phyloP scores from a whole-genome alignment of 2,888 invertebrate genomes.

The Ormyrus pomaceus region DNA sequence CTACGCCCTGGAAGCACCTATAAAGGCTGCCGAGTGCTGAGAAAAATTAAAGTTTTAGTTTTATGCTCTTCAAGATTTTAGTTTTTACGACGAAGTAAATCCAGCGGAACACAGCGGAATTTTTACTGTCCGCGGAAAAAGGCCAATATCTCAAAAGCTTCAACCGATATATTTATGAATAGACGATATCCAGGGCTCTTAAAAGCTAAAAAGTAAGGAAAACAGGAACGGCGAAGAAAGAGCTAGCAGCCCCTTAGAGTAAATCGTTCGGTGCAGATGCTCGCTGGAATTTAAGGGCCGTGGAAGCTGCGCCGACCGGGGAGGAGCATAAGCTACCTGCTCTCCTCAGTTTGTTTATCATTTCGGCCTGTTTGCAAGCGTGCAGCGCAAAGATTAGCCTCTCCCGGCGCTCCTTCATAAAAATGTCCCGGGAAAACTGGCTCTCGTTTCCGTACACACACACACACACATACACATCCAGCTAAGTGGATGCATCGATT shows the following conservation, averaged over 20 bases:
- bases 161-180: too few species aligned
- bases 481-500: constrained; percentile 53
- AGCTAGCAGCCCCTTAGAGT: background rate
- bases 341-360: constrained; percentile 44
- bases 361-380: constrained; percentile 41
- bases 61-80: background rate
- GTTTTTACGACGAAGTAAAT: too few species aligned
- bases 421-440: constrained; percentile 14
- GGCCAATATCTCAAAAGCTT: too few species aligned
- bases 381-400: constrained; percentile 44
- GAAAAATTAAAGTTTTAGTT: constrained; percentile 2
- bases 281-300: constrained; percentile 14
- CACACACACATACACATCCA: background rate
- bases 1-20: too few species aligned
- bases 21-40: background rate
- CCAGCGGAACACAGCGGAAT: too few species aligned
- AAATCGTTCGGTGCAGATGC: constrained; percentile 21
- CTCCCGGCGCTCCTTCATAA: constrained; percentile 11
- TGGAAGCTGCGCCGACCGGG: background rate
- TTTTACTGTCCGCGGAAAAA: too few species aligned
- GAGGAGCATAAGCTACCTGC: background rate
- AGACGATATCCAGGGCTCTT: background rate
- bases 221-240: background rate
- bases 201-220: background rate
- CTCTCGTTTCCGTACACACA: background rate